Base-by-base conservation (phyloP, 2,888 invertebrate species). In the Nysson spinosus region DNA sequence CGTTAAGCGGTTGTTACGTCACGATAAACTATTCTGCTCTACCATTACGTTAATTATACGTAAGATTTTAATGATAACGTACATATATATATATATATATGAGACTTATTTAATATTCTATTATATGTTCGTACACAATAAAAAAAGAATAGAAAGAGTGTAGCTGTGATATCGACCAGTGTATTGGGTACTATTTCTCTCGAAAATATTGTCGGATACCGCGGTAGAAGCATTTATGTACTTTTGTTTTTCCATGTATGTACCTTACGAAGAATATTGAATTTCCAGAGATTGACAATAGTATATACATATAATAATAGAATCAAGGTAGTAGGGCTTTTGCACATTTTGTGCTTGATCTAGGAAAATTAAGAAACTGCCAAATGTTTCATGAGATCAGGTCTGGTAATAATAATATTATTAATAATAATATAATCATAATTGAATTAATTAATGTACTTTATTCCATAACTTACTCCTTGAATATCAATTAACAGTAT, bases 131-230 rank as follows among this genome's bases (percentile, higher is more conserved):
- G 51, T 68, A 71, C 52, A 60, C 64, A 66, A 78, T n/a, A 73
- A 60, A 72, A 54, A 69, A 70, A 79, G 75, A 75, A 74, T 65
- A 77, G 80, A 77, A 77, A 83, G n/a, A n/a, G n/a, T n/a, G 82
- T 84, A 86, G 84, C 85, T 86, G 85, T 86, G 86, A 85, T 86
- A 86, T 84, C 70, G 75, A 81, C 77, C 80, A 82, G 83, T 82
- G 79, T 80, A 80, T 82, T 81, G 82, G 82, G 78, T 66, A 72
- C 69, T 70, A 67, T 69, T 57, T 60, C 62, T 26, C 40, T 50
- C 11, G 37, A 61, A 51, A 50, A 63, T 69, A 68, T 69, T 69
- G 16, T 64, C 14, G 51, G 55, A 46, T 51, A 51, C 50, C 22
- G 17, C 11, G 35, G 49, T 50, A 58, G 43, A 49, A 70, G 43